A percentile compares a stretch with the other conserved stretches of the same genome.
Evolutionary conservation across 2,888 invertebrate genomes (phyloP).

Genomic region (Calameuta filiformis): DNA sequence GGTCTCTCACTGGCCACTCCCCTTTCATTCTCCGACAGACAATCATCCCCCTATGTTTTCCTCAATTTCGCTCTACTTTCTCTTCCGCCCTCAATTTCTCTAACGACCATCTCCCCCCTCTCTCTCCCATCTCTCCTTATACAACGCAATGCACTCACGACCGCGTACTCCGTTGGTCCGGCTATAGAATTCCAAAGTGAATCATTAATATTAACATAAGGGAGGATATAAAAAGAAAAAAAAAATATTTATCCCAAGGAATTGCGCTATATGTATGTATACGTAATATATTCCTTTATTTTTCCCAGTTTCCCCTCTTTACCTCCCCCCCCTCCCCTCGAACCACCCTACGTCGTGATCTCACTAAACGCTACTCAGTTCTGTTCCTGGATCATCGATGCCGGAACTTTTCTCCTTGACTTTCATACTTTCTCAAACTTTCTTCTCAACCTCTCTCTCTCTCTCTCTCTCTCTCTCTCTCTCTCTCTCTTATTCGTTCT

Average conservation of each 20-base stretch:
- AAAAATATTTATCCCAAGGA: slow-evolving; percentile 33
- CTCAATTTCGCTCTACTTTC: neutral
- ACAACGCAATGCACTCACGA: neutral
- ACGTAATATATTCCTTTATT: slow-evolving; percentile 13
- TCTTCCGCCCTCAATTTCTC: neutral
- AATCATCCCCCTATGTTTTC: neutral
- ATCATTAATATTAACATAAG: neutral
- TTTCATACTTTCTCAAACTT: neutral
- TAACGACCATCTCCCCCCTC: neutral
- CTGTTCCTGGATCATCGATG: slow-evolving; percentile 37
- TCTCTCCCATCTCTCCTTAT: neutral
- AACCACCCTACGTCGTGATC: neutral
- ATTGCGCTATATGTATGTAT: neutral
- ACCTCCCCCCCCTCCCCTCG: neutral
- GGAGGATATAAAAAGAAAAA: slow-evolving; percentile 20
- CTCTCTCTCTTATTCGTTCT: slow-evolving; percentile 17
- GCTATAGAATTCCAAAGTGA: neutral
- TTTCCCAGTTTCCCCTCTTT: slow-evolving; percentile 2
- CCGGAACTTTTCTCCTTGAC: slow-evolving; percentile 27
- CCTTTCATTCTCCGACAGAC: neutral
- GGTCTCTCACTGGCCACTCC: neutral
- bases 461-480: slow-evolving; percentile 20
- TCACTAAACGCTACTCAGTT: slow-evolving; percentile 42
- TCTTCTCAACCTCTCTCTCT: slow-evolving; percentile 12
- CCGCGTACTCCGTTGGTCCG: neutral